A percentile compares a stretch with the other conserved stretches of the same genome.
phyloP scores from a whole-genome alignment of 2,888 invertebrate species.

The Nomada ruficornis region DNA sequence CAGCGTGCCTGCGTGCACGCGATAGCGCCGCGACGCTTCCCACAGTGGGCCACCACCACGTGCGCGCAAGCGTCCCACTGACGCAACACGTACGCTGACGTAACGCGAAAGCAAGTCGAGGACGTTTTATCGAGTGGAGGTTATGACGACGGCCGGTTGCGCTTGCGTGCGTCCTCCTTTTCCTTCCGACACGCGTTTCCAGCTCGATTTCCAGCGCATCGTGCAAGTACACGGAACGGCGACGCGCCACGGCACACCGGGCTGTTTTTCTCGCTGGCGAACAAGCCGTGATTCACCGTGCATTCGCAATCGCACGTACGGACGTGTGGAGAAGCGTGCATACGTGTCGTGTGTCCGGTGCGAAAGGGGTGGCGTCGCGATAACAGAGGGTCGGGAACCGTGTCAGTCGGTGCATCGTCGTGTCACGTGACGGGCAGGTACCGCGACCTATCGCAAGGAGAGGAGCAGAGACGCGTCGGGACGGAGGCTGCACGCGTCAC shows the following conservation, averaged over 20 bases:
- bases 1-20: neutral
- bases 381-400: neutral
- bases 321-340: neutral
- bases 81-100: constrained; percentile 69
- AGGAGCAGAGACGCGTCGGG: neutral
- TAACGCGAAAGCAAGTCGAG: constrained; percentile 46
- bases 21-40: neutral
- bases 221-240: constrained; percentile 5
- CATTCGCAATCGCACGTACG: neutral
- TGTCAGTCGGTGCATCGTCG: constrained; percentile 31
- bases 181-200: constrained; percentile 33
- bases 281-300: neutral
- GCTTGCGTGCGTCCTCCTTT: constrained; percentile 68
- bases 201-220: neutral
- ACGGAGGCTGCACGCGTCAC: neutral
- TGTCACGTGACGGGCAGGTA: constrained; percentile 50
- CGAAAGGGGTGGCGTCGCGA: no score
- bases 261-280: neutral
- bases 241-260: constrained; percentile 14
- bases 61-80: constrained; percentile 66
- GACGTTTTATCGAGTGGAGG: constrained; percentile 64
- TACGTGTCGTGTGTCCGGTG: neutral
- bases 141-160: constrained; percentile 62
- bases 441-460: constrained; percentile 29
- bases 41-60: constrained; percentile 48